Conservation (phyloP, 2,113 vertebrate species). For the Pterocles orientalis region DNA sequence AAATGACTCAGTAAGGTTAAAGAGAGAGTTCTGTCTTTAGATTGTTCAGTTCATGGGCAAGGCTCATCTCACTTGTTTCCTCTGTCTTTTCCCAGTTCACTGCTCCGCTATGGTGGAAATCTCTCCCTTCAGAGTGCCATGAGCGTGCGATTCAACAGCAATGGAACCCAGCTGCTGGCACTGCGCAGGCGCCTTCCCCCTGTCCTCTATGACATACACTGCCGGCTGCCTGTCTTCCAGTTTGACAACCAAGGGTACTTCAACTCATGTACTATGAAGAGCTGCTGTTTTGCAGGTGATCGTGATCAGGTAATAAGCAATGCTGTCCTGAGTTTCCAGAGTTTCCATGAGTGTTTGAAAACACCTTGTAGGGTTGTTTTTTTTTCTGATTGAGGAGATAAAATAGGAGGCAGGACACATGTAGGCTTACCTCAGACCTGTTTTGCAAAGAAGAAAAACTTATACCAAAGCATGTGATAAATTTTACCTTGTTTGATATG, state of each 20-base stretch:
- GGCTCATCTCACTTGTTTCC: background rate
- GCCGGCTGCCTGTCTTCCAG: conserved; percentile 95
- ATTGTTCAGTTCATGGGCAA: accelerated
- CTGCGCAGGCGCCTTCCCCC: conserved; percentile 93
- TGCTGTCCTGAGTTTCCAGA: background rate
- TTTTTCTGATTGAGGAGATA: background rate
- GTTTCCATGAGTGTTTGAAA: background rate
- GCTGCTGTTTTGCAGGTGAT: conserved; percentile 98
- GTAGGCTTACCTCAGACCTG: background rate
- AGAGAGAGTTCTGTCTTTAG: background rate
- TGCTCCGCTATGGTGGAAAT: conserved; percentile 94
- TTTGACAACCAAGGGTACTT: conserved; percentile 99
- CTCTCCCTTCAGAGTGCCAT: conserved; percentile 97
- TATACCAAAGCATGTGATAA: background rate
- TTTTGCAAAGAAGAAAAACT: background rate
- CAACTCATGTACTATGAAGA: conserved; percentile 99
- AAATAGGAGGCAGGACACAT: background rate
- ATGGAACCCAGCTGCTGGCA: conserved; percentile 92
- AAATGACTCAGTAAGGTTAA: background rate
- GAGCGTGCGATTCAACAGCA: conserved; percentile 98
- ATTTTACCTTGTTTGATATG: background rate
- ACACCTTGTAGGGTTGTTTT: background rate
- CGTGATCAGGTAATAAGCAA: conserved; percentile 86
- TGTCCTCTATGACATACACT: conserved; percentile 96
- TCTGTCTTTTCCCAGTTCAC: conserved; percentile 77